A percentile compares a stretch with the other conserved stretches of the same genome.
Conservation (phyloP, 2,797 vertebrate genomes). For the Selene dorsalis region DNA sequence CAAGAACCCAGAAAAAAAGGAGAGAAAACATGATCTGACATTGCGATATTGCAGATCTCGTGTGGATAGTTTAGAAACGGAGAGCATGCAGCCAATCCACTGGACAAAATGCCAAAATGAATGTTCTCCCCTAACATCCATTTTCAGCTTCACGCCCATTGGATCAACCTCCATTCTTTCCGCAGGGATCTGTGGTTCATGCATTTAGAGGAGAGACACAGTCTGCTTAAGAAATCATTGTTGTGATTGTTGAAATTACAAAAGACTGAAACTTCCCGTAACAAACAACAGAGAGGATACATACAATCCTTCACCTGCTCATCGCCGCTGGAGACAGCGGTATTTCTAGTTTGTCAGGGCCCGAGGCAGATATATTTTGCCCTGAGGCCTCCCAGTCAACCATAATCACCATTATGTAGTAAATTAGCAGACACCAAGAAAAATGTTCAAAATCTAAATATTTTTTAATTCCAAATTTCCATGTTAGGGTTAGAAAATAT, state of each 20-base stretch:
- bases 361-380: too few species aligned
- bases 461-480: neutral
- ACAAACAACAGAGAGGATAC: slow-evolving; percentile 4
- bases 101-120: slow-evolving; percentile 33
- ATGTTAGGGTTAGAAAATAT: too few species aligned
- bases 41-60: slow-evolving; percentile 21
- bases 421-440: neutral
- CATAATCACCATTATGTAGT: neutral
- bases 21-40: slow-evolving; percentile 24
- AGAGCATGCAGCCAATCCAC: slow-evolving; percentile 47
- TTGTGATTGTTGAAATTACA: slow-evolving; percentile 16
- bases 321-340: neutral
- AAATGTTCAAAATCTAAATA: too few species aligned
- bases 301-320: slow-evolving; percentile 40
- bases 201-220: slow-evolving; percentile 16
- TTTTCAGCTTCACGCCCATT: slow-evolving; percentile 44
- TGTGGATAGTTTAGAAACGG: slow-evolving; percentile 23
- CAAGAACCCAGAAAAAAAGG: slow-evolving; percentile 15
- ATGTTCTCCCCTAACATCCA: slow-evolving; percentile 1
- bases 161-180: slow-evolving; percentile 14
- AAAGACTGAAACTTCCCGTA: slow-evolving; percentile 20
- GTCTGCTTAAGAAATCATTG: neutral
- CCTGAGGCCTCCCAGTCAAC: neutral
- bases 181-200: slow-evolving; percentile 21
- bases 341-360: too few species aligned